Evolutionary conservation across 2,113 vertebrate species (phyloP).

Genomic region (Myiozetetes cayanensis): DNA sequence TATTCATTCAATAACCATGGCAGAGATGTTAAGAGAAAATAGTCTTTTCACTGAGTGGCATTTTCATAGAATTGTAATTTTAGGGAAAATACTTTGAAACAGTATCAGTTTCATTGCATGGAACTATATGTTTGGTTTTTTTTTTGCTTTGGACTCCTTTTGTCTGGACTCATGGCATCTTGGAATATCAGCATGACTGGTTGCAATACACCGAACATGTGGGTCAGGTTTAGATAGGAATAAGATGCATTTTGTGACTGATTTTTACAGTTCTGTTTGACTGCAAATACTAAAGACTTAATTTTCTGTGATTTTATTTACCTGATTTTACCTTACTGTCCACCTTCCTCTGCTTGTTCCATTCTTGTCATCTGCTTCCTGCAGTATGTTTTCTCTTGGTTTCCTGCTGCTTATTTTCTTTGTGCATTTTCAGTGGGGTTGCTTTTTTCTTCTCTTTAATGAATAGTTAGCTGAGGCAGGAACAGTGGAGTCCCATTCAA

Average conservation of each 20-base stretch:
- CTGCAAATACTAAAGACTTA: not conserved
- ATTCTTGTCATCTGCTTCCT: not conserved
- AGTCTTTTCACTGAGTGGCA: not conserved
- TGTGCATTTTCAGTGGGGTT: not conserved
- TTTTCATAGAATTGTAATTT: not conserved
- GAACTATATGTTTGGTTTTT: not conserved
- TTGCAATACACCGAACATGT: rapidly evolving
- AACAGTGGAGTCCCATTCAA: not conserved
- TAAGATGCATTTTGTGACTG: not conserved
- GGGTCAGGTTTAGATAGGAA: not conserved
- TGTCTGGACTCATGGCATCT: not conserved
- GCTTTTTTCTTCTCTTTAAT: not conserved
- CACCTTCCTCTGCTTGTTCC: not conserved
- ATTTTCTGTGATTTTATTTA: not conserved
- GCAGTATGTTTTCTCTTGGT: not conserved
- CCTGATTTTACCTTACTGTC: not conserved
- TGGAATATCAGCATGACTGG: not conserved
- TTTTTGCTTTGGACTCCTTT: not conserved
- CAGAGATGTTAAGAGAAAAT: not conserved
- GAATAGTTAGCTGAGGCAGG: not conserved
- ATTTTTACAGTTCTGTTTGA: not conserved
- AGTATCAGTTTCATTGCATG: not conserved
- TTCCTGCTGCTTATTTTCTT: not conserved
- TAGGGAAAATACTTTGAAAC: not conserved
- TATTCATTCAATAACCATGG: not conserved